phyloP scores from a whole-genome alignment of 2,888 invertebrate species.

The Prostheceraeus crozeri region DNA sequence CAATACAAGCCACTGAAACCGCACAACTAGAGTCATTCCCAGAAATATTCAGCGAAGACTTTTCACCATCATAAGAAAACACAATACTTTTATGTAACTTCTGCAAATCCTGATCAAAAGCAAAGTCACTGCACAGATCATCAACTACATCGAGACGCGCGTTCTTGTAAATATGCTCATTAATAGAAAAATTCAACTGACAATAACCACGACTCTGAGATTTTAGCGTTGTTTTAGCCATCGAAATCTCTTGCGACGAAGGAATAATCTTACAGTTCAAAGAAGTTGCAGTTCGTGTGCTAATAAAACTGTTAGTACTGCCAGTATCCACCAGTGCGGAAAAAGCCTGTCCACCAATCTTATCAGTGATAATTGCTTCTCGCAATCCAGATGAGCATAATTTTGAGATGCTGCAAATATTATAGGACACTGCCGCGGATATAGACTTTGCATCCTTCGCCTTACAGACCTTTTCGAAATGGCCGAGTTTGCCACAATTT shows the following conservation, averaged over 20 bases:
- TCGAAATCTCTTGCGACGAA: neutral
- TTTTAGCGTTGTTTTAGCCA: slow-evolving; percentile 6
- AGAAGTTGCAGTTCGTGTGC: neutral
- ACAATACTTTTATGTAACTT: slow-evolving; percentile 14
- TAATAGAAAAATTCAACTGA: neutral
- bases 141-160: no score
- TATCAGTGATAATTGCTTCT: slow-evolving; percentile 5
- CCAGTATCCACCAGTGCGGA: slow-evolving; percentile 14
- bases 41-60: neutral
- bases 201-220: neutral
- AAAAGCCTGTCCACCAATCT: neutral
- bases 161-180: no score
- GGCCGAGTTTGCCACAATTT: neutral
- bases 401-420: neutral
- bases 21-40: neutral
- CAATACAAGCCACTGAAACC: neutral
- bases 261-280: neutral
- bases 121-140: no score
- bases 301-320: slow-evolving; percentile 6
- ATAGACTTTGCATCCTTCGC: neutral
- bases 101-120: slow-evolving; percentile 10
- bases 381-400: neutral
- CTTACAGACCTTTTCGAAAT: slow-evolving; percentile 15
- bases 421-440: neutral
- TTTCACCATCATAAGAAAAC: neutral